Evolutionary conservation across 2,797 vertebrate species (phyloP).

Genomic region (Acanthiza pusilla): DNA sequence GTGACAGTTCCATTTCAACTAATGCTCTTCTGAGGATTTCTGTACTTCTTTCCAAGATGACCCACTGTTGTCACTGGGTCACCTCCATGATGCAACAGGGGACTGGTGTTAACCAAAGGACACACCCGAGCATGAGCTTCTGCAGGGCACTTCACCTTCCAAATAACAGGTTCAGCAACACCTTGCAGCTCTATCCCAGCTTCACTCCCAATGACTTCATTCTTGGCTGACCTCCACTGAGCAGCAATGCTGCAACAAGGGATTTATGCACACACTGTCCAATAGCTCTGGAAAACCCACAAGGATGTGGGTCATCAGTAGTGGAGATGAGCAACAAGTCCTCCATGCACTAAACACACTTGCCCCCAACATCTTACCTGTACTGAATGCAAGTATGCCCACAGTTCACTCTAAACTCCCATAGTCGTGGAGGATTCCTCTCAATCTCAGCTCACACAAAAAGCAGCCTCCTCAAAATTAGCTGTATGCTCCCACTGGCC

Average conservation of each 20-base stretch:
- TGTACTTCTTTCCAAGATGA: neutral
- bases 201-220: neutral
- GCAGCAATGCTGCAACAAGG: neutral
- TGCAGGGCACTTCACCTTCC: neutral
- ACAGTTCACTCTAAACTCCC: neutral
- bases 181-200: neutral
- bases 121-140: neutral
- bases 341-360: neutral
- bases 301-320: accelerated
- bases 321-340: neutral
- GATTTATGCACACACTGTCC: neutral
- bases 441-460: neutral
- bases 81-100: neutral
- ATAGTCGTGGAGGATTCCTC: neutral
- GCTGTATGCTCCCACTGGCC: neutral
- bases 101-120: neutral
- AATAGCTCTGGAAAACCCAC: neutral
- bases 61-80: neutral
- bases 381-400: neutral
- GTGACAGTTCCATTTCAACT: neutral
- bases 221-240: neutral
- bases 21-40: neutral
- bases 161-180: neutral
- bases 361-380: neutral
- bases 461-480: neutral